phyloP scores from a whole-genome alignment of 2,888 invertebrate genomes.

The Phaonia tiefii region DNA sequence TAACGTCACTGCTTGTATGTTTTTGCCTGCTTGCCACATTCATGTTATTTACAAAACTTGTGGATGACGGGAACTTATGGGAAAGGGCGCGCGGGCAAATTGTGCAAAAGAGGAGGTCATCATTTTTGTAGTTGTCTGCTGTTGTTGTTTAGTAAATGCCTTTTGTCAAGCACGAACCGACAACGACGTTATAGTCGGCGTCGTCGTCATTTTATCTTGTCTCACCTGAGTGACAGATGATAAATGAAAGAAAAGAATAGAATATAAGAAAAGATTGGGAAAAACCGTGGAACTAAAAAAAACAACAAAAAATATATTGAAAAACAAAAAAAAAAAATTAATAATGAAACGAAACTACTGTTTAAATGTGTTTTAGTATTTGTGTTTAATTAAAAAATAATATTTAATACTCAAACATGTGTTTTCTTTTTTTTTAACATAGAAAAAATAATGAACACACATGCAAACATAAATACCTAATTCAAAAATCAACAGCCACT shows the following conservation, averaged over 20 bases:
- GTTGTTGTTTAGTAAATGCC: conserved; percentile 29
- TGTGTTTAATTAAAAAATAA: background rate
- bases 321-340: background rate
- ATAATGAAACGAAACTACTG: background rate
- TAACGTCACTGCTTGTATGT: conserved; percentile 31
- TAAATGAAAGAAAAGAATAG: conserved; percentile 5
- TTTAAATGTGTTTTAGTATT: background rate
- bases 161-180: conserved; percentile 45
- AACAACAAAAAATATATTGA: background rate
- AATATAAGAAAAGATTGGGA: conserved; percentile 6
- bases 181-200: background rate
- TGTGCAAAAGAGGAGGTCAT: conserved; percentile 59
- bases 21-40: conserved; percentile 34
- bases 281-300: conserved; percentile 7
- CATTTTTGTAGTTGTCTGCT: conserved; percentile 39
- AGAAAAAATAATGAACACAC: background rate
- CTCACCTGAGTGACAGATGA: conserved; percentile 31
- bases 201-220: conserved; percentile 12
- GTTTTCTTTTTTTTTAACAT: conserved; percentile 20
- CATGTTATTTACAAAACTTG: conserved; percentile 39
- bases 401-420: background rate
- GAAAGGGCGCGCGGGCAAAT: conserved; percentile 41
- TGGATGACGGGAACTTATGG: background rate
- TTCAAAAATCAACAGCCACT: background rate
- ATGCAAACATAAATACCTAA: background rate